Evolutionary conservation across 2,888 invertebrate species (phyloP).

Genomic region (Phaonia tiefii): DNA sequence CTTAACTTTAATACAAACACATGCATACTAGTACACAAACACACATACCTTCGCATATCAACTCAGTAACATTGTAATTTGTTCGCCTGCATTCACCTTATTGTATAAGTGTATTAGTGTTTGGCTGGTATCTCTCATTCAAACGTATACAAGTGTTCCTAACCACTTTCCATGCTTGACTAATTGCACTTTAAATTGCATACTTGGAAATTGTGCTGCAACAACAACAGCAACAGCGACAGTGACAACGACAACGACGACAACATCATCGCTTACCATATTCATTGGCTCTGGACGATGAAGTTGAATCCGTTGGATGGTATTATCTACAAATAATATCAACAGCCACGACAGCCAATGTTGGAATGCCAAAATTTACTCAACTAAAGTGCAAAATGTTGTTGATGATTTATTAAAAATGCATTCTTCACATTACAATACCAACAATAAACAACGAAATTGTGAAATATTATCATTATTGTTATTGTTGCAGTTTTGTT

Average conservation of each 20-base stretch:
- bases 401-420: conserved; percentile 46
- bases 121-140: too few species aligned
- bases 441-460: background rate
- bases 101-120: background rate
- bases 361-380: conserved; percentile 46
- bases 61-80: conserved; percentile 57
- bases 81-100: conserved; percentile 54
- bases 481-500: conserved; percentile 16
- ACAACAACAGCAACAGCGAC: conserved; percentile 28
- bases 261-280: conserved; percentile 40
- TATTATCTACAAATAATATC: conserved; percentile 4
- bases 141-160: conserved; percentile 1
- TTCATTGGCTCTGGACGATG: conserved; percentile 2
- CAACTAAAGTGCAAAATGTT: conserved; percentile 62
- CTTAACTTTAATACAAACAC: conserved; percentile 53
- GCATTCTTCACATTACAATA: background rate
- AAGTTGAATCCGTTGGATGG: background rate
- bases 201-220: conserved; percentile 38
- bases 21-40: background rate
- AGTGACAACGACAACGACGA: conserved; percentile 23
- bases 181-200: conserved; percentile 62
- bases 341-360: conserved; percentile 22
- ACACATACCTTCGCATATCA: too few species aligned
- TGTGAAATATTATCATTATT: conserved; percentile 12
- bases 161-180: conserved; percentile 64